Evolutionary conservation across 2,888 invertebrate genomes (phyloP), one percentile per base, ranked within the genome.

Genomic region (Leucophora obtusa): DNA sequence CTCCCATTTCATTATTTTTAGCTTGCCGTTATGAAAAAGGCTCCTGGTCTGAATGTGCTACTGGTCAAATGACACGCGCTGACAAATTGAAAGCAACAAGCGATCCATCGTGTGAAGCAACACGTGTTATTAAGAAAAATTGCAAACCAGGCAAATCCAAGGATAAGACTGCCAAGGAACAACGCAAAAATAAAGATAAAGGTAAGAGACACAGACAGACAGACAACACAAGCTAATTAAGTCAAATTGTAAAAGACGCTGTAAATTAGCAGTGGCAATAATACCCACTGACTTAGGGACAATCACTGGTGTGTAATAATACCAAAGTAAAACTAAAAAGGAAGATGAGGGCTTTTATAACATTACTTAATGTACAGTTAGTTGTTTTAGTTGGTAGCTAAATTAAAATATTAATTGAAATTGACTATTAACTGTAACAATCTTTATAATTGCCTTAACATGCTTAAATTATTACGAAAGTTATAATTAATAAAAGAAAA

Each of bases 1-100:
- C n/a, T 51, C 14, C 28, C 6, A 35, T 58, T 8, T 65, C 6
- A 43, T 14, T 58, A 24, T 7, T 68, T 68, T 10, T 71, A 92
- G 96, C 96, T 84, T 97, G 97, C 91, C 95, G 96, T 85, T 97
- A 97, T 91, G 96, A 96, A 87, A 96, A 96, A 90, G 96, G 96
- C 43, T 92, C 95, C 82, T 97, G 96, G 96, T 94, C 94, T 88
- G 95, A 95, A 88, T 97, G 97, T 91, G 92, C 93, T 83, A 94
- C 94, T 87, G 95, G 95, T 83, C 93, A 94, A 92, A 96, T 96
- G 95, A 94, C 94, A 84, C 92, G 97, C 88, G 94, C 94, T 85
- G 96, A 97, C 89, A 94, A 93, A 91, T 91, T 97, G 87, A 96
- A 96, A 91, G 92, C 94, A 69, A 96, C 96, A 89, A 94, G 94